Evolutionary conservation across 1,140 invertebrate species (phyloP).

Genomic region (Chironomus tepperi): DNA sequence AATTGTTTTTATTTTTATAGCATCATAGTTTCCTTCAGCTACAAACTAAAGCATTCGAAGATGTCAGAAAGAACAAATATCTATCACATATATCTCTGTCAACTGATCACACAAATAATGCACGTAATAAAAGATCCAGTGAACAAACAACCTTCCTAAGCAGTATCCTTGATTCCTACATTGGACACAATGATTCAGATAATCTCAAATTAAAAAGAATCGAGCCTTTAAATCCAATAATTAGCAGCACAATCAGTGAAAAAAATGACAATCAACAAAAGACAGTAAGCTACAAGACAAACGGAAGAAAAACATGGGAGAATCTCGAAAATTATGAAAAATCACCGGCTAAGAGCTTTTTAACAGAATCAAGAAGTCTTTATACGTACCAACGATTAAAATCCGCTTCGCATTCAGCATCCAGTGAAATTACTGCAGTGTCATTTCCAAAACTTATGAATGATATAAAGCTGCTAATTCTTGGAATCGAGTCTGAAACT

Average conservation of each 20-base stretch:
- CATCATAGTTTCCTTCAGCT: too few relatives aligned
- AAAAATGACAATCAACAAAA: background rate
- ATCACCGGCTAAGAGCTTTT: slow-evolving; percentile 24
- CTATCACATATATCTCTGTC: too few relatives aligned
- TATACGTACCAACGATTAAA: slow-evolving; percentile 16
- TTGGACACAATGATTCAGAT: background rate
- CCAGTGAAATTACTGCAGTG: slow-evolving; percentile 31
- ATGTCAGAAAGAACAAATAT: too few relatives aligned
- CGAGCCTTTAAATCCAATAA: slow-evolving; percentile 21
- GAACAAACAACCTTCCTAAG: background rate
- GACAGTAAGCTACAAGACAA: slow-evolving; percentile 5
- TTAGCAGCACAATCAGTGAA: slow-evolving; percentile 15
- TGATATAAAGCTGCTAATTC: slow-evolving; percentile 39
- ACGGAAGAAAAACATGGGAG: slow-evolving; percentile 24
- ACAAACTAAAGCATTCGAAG: too few relatives aligned
- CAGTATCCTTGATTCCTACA: background rate
- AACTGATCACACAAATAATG: too few relatives aligned
- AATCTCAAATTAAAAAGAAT: background rate
- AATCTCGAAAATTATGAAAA: slow-evolving; percentile 24
- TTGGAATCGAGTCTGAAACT: slow-evolving; percentile 44
- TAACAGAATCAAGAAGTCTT: background rate
- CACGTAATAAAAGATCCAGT: background rate
- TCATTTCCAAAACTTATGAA: slow-evolving; percentile 34
- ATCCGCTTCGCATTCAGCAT: background rate
- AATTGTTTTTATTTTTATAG: too few relatives aligned